These are phyloP conservation scores for Pseudomyrmex flavicornis DNA, from an alignment of 1,140 invertebrate genomes.

Conservation along the genomic window DNA sequence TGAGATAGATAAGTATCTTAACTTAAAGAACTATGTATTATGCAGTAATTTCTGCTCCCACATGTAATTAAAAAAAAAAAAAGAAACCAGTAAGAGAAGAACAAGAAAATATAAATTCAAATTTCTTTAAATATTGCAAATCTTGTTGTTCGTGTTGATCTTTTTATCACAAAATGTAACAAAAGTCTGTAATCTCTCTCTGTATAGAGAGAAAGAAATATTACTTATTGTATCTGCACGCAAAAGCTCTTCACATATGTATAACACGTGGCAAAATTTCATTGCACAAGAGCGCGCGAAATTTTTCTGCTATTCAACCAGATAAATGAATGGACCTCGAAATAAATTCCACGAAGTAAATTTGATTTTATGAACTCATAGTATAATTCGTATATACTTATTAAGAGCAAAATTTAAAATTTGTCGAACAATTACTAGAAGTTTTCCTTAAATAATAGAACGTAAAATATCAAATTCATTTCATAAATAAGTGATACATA, in stretches of 20 bases:
- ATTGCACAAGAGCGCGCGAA: background rate
- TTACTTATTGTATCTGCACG: background rate
- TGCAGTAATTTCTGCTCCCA: background rate
- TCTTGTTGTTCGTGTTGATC: background rate
- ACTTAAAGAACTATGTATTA: too few species aligned
- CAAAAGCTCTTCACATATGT: background rate
- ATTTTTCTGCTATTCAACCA: constrained; percentile 66
- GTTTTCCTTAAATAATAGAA: constrained; percentile 23
- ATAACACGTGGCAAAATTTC: background rate
- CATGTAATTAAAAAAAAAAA: background rate
- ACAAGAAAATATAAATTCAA: background rate
- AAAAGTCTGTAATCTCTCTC: background rate
- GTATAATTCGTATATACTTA: too few species aligned
- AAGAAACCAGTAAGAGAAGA: background rate
- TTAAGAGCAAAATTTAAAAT: background rate
- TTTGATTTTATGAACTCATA: too few species aligned
- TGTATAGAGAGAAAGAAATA: background rate
- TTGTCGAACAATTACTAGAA: background rate
- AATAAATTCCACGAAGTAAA: constrained; percentile 59
- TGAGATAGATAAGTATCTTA: background rate
- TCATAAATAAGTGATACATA: background rate
- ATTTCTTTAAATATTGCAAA: background rate
- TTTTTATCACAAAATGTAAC: background rate
- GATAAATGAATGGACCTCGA: constrained; percentile 65
- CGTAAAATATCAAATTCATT: background rate